A percentile compares a stretch with the other conserved stretches of the same genome.
phyloP scores from a whole-genome alignment of 1,140 invertebrate species.

The Trichonephila clavata region DNA sequence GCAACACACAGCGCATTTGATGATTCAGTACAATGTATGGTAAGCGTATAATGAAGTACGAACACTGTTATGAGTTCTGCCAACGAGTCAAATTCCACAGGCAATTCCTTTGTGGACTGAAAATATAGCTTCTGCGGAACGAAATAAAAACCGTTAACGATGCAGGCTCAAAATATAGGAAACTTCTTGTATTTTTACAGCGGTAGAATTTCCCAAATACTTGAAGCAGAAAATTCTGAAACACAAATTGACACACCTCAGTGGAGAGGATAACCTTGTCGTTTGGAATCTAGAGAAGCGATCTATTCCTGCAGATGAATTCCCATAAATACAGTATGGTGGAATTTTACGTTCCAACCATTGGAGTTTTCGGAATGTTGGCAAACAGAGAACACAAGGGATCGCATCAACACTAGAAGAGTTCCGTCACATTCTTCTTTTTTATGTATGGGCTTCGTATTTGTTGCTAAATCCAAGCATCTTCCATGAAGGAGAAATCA shows the following conservation, averaged over 20 bases:
- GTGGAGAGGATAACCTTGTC: not conserved
- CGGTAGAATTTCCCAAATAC: not conserved
- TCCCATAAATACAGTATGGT: not conserved
- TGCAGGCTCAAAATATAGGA: constrained; percentile 38
- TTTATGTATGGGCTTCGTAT: constrained; percentile 2
- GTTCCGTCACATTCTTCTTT: not conserved
- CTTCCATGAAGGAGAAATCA: not conserved
- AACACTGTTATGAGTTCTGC: not conserved
- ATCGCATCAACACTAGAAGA: not conserved
- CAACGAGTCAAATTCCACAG: not conserved
- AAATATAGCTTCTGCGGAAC: constrained; percentile 40
- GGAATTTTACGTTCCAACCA: constrained; percentile 3
- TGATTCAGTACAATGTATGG: not conserved
- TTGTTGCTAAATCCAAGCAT: constrained; percentile 8
- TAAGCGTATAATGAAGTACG: not conserved
- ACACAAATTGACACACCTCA: constrained; percentile 13
- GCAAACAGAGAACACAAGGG: constrained; percentile 1
- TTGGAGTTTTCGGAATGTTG: not conserved
- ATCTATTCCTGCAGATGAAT: constrained; percentile 7
- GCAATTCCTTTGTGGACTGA: not conserved
- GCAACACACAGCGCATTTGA: not conserved
- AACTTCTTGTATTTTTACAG: not conserved
- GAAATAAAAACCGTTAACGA: constrained; percentile 12
- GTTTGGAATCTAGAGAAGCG: not conserved
- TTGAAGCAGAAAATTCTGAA: constrained; percentile 27